phyloP scores from a whole-genome alignment of 1,140 invertebrate species.

The Papilio polytes region DNA sequence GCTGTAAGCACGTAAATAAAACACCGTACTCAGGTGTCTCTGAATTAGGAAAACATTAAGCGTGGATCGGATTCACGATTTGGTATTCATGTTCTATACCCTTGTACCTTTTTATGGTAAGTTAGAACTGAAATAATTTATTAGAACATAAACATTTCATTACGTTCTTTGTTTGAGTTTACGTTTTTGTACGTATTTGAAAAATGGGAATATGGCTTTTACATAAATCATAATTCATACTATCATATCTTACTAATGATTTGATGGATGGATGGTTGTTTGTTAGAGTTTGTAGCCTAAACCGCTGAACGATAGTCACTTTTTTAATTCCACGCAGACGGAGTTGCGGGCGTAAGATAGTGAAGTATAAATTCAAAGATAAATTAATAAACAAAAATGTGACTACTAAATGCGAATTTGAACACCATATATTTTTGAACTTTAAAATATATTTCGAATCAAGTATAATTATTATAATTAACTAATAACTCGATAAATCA shows the following conservation, averaged over 20 bases:
- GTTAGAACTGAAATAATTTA: constrained; percentile 23
- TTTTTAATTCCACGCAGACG: too few relatives aligned
- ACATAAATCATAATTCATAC: too few relatives aligned
- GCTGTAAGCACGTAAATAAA: constrained; percentile 55
- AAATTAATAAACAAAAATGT: neutral
- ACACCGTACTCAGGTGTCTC: constrained; percentile 41
- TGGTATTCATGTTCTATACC: neutral
- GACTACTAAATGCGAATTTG: neutral
- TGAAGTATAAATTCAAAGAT: neutral
- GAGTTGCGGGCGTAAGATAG: too few relatives aligned
- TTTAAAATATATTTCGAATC: neutral
- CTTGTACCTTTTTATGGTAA: constrained; percentile 31
- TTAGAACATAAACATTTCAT: constrained; percentile 12
- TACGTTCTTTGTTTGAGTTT: neutral
- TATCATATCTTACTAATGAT: too few relatives aligned
- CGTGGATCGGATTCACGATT: constrained; percentile 32
- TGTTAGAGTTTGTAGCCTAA: too few relatives aligned
- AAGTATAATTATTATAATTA: constrained; percentile 19
- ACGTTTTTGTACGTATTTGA: neutral
- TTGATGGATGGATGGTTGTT: too few relatives aligned
- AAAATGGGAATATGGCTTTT: neutral
- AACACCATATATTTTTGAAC: neutral
- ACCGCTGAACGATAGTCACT: too few relatives aligned
- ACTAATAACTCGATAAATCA: neutral
- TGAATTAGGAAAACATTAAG: constrained; percentile 38